A percentile compares a stretch with the other conserved stretches of the same genome.
phyloP scores from a whole-genome alignment of 2,888 invertebrate species.

The Diarsia dahlii region DNA sequence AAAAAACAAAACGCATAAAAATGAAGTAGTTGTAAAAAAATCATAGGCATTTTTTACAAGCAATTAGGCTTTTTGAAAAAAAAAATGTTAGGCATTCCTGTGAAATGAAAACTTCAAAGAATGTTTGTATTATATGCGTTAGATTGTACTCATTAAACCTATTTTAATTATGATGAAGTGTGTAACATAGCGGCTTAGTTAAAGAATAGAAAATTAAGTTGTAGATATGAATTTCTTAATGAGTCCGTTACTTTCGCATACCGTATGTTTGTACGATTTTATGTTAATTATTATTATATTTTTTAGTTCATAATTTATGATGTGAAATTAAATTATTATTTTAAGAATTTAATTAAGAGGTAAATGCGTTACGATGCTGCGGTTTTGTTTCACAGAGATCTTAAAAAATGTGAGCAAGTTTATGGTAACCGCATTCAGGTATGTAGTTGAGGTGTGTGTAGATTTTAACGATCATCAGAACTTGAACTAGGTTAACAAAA shows the following conservation, averaged over 20 bases:
- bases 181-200: constrained; percentile 23
- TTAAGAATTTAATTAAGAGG: background rate
- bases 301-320: constrained; percentile 23
- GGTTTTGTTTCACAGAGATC: background rate
- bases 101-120: constrained; percentile 19
- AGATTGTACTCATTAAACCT: constrained; percentile 19
- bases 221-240: constrained; percentile 49
- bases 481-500: too few relatives aligned
- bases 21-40: background rate
- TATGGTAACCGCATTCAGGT: background rate
- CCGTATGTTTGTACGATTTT: constrained; percentile 25
- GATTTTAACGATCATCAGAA: too few relatives aligned
- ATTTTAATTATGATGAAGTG: constrained; percentile 29
- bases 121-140: constrained; percentile 17
- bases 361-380: background rate
- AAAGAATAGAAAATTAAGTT: constrained; percentile 51
- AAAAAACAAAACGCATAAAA: background rate
- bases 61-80: background rate
- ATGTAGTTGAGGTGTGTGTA: background rate
- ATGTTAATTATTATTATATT: constrained; percentile 15
- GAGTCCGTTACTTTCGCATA: constrained; percentile 45
- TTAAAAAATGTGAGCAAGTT: background rate
- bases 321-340: constrained; percentile 12
- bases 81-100: background rate
- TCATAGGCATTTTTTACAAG: constrained; percentile 5